Conservation (phyloP, 2,113 vertebrate genomes). For the Saccopteryx bilineata region DNA sequence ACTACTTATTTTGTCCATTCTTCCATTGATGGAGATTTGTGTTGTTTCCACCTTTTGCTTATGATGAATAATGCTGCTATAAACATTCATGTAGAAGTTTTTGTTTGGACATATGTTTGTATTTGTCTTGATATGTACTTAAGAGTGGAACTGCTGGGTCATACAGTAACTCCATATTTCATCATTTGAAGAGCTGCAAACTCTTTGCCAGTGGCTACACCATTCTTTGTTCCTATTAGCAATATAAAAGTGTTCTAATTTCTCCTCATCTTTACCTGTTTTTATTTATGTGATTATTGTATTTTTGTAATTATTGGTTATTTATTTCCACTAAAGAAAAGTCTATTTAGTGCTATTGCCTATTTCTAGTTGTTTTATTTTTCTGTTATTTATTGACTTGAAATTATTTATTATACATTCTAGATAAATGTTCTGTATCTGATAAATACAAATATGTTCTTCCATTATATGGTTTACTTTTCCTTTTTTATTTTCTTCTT, state of each 20-base stretch:
- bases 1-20: neutral
- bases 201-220: neutral
- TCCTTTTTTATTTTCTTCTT: too few species aligned
- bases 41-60: neutral
- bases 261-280: neutral
- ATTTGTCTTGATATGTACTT: neutral
- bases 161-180: neutral
- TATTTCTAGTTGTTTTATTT: neutral
- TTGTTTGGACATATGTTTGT: neutral
- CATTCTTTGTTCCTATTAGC: neutral
- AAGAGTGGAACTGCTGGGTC: neutral
- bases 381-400: neutral
- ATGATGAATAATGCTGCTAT: neutral
- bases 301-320: neutral
- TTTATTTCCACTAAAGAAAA: neutral
- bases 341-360: neutral
- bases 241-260: neutral
- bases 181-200: neutral
- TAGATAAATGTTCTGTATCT: neutral
- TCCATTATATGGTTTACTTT: neutral
- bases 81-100: neutral
- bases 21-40: neutral
- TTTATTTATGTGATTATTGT: too few species aligned
- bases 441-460: neutral
- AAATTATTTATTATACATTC: neutral